Evolutionary conservation across 2,888 invertebrate species (phyloP), one percentile per base, ranked within the genome.

Genomic region (Synergus japonicus): DNA sequence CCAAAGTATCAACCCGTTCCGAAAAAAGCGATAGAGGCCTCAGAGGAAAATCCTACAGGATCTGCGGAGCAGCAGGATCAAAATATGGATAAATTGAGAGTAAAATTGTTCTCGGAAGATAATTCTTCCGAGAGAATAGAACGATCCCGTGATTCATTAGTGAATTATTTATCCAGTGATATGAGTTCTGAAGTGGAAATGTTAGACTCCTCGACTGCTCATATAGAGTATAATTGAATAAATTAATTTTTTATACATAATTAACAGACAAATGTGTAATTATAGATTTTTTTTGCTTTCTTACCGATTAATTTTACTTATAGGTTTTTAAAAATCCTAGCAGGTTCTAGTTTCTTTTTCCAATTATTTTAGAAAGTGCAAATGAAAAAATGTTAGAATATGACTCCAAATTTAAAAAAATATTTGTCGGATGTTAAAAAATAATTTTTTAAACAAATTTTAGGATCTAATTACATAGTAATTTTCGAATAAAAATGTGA

Each of bases 181-280:
- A 88, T 91, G 86, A 90, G 90, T 79, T 91, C 92, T 12, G 93
- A 92, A 87, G 91, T 92, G 64, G 92, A 93, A 86, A 92, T 93
- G 92, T 86, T 92, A 77, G 93, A 93, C 85, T 92, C 92, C 7
- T 92, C 92, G 2, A 91, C 90, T 15, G 89, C 91, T 22, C 90
- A 90, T 79, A 91, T 91, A 87, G 91, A 92, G 83, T 90, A 90
- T 65, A 86, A 86, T 37, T 89, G 80, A 85, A 84, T 78, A 54
- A 54, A 79, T 67, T 41, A 64, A 67, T 63, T 67, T 44, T 41
- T 60, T n/a, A 46, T 29, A 29, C 29, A 29, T 78, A 58, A 49
- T 64, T 12, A 37, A 49, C 29, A n/a, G 41, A 49, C 22, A 37
- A 58, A 79, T 58, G 15, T 1, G 22, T 67, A 22, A 73, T 54